Conservation (phyloP, 2,888 invertebrate genomes). For the Nomada hirtipes region DNA sequence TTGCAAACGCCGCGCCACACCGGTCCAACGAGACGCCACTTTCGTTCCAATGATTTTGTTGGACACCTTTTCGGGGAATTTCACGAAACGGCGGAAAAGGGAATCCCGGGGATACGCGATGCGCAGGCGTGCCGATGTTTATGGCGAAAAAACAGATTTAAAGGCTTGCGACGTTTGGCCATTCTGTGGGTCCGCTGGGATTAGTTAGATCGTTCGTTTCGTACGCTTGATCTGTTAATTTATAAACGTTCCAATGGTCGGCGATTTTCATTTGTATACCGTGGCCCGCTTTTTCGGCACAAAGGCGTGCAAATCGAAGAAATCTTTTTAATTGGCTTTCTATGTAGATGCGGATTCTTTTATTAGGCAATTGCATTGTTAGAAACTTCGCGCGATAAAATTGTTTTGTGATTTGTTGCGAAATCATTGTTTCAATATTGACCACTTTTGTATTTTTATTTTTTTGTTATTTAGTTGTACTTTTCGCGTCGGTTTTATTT, state of each 20-base stretch:
- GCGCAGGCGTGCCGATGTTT: neutral
- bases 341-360: neutral
- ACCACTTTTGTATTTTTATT: no score
- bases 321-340: neutral
- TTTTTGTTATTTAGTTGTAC: no score
- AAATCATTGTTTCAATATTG: neutral
- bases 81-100: neutral
- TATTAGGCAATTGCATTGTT: neutral
- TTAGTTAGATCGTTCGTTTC: neutral
- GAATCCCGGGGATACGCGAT: neutral
- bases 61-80: neutral
- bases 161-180: neutral
- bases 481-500: no score
- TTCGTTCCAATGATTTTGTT: conserved; percentile 8
- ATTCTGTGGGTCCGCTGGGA: no score
- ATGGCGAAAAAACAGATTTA: neutral
- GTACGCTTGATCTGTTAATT: neutral
- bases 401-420: neutral
- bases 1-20: neutral
- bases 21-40: neutral
- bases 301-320: neutral
- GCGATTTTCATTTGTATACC: no score
- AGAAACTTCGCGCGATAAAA: neutral
- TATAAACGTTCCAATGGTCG: no score
- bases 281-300: neutral